Evolutionary conservation across 2,888 invertebrate species (phyloP).

Genomic region (Pristionchus mayeri): DNA sequence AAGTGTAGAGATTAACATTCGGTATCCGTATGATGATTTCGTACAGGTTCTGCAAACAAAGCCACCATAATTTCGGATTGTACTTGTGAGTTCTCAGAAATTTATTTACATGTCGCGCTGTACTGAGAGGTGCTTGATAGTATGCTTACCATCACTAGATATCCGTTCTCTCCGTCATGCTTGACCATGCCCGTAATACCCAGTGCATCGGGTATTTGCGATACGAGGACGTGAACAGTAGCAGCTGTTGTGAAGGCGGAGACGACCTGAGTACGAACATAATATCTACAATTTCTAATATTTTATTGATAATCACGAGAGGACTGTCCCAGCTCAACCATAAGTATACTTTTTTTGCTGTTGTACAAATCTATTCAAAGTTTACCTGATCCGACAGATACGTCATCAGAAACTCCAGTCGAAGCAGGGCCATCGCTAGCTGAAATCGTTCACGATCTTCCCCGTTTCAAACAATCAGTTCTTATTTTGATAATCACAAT

Average conservation of each 20-base stretch:
- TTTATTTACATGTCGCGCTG: too few species aligned
- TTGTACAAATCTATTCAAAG: too few species aligned
- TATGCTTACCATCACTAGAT: constrained; percentile 77
- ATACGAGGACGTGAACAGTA: constrained; percentile 79
- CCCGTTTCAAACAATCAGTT: too few species aligned
- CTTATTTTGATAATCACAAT: too few species aligned
- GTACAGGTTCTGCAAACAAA: constrained; percentile 21
- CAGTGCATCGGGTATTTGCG: constrained; percentile 79
- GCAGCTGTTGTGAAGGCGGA: constrained; percentile 80
- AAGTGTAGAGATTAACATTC: not conserved
- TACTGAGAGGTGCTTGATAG: too few species aligned
- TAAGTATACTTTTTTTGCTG: too few species aligned
- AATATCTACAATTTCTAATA: too few species aligned
- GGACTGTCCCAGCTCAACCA: too few species aligned
- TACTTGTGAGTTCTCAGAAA: too few species aligned
- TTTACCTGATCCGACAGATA: constrained; percentile 75
- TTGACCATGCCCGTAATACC: constrained; percentile 76
- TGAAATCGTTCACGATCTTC: not conserved
- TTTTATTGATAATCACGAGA: too few species aligned
- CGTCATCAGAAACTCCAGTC: constrained; percentile 78
- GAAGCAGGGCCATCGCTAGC: not conserved
- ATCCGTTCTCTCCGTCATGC: constrained; percentile 77
- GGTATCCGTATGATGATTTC: not conserved
- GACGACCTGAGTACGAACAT: constrained; percentile 77
- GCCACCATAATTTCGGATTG: too few species aligned